These are phyloP conservation scores for Calonectris borealis DNA, from an alignment of 2,113 vertebrate genomes.

Conservation along the genomic window DNA sequence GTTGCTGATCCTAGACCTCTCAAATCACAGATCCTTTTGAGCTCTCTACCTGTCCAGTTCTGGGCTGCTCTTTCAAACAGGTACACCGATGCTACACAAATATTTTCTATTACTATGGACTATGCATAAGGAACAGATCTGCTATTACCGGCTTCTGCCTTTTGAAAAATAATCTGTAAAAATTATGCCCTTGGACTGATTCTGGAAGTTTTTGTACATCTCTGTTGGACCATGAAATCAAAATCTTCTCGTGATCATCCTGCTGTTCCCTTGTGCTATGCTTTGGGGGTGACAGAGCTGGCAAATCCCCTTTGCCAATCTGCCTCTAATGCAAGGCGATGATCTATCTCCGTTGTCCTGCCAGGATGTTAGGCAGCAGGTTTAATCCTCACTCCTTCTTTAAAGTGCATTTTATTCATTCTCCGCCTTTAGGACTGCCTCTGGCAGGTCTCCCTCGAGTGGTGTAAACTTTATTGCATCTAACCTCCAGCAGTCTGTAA, in stretches of 20 bases:
- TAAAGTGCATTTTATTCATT: background rate
- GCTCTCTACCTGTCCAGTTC: background rate
- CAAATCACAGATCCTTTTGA: background rate
- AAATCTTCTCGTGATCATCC: background rate
- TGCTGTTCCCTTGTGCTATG: background rate
- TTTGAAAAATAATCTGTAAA: background rate
- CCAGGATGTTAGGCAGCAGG: background rate
- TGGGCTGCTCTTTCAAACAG: background rate
- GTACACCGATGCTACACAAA: background rate
- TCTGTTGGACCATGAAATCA: background rate
- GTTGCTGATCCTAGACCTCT: background rate
- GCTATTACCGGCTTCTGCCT: background rate
- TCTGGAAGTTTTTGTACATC: background rate
- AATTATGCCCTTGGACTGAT: background rate
- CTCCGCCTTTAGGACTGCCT: slow-evolving; percentile 18
- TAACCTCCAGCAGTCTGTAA: slow-evolving; percentile 44
- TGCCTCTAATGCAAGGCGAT: background rate
- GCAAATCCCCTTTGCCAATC: background rate
- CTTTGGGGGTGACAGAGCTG: background rate
- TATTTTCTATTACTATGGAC: background rate
- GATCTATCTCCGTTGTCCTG: background rate
- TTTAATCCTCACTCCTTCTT: background rate
- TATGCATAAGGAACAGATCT: background rate
- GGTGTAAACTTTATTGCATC: slow-evolving; percentile 20
- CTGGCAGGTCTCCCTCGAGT: slow-evolving; percentile 27